Evolutionary conservation across 2,113 vertebrate species (phyloP), one percentile per base, ranked within the genome.

Genomic region (Casuarius casuarius): DNA sequence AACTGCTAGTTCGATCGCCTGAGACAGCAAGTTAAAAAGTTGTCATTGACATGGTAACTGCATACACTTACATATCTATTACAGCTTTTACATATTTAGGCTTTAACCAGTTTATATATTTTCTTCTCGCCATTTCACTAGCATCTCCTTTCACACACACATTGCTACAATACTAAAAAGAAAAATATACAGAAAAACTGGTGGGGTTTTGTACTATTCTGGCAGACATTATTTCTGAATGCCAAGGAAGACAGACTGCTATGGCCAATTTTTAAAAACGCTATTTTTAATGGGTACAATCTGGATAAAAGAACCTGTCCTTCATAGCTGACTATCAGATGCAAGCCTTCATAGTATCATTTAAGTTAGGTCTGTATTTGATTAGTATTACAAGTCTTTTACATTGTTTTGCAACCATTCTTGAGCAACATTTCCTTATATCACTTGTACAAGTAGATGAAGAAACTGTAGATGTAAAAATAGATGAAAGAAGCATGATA

Each of bases 1-100:
- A 99, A 80, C 99, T 99, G 97, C 97, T 98, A 67, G 73, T 98
- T 62, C 99, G 98, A 29, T 99, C 97, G 65, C 99, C 99, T 99
- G 97, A 67, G 46, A 91, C 7, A n/a, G 61, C 70, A 88, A 89
- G 87, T 17, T 28, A 42, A 48, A 67, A 18, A 42, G 56, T 59
- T 17, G 90, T 54, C 44, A 61, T 12, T 29, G 17, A 78, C 4
- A 6, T 16, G n/a, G 20, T 18, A 76, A 59, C 21, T 48, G 18
- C 35, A 85, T 25, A 10, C 28, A 86, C n/a, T n/a, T n/a, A n/a
- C n/a, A n/a, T n/a, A n/a, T n/a, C n/a, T n/a, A n/a, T n/a, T 25
- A 10, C 28, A 86, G 8, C 38, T 74, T 42, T 9, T 44, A 9
- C 18, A 14, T 5, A 4, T 18, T 8, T 16, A 4, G 1, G 9